Base-by-base conservation (phyloP, 2,113 vertebrate species). In the Melanostigma gelatinosum region DNA sequence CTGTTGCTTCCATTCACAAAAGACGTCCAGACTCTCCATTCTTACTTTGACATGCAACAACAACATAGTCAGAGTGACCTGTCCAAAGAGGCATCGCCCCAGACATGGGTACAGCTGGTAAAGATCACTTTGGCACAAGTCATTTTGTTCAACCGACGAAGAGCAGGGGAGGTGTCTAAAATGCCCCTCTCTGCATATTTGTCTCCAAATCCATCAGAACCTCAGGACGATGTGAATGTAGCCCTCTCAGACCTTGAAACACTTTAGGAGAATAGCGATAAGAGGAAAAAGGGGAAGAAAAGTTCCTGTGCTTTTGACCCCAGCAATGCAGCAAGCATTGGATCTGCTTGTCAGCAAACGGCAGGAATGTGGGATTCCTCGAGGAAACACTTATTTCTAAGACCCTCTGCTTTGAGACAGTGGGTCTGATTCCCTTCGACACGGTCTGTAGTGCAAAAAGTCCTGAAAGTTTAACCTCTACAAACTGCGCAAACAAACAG, bases 241-340 rank as follows among this genome's bases (percentile, higher is more conserved):
- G 75, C 64, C 6, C 46, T 73, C 0, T 69, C n/a, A n/a, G 75
- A 78, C 1, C 72, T 89, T 5, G 88, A 66, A 44, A 2, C 73
- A 89, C 12, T 92, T 88, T 54, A 57, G 60, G 1, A 83, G 86
- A 16, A 54, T 90, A 20, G 75, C 81, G 18, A 87, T 83, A 36
- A 73, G 77, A 63, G 87, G 85, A 4, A 87, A 88, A 29, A 69
- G 75, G 22, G 75, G 80, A 18, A 69, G 87, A 27, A 74, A 78
- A 2, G 72, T 89, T 20, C 77, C 84, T 11, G 77, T 87, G 0
- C 52, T 90, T 18, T 48, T 90, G 42, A 90, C 89, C 1, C 90
- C 82, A 55, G 36, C 34, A 64, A 87, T 92, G 89, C 73, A 79
- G 0, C 34, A 66, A 3, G 32, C 84, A 1, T 34, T 88, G 65